Base-by-base conservation (phyloP, 2,888 invertebrate genomes). In the Leptinotarsa rubiginosa region DNA sequence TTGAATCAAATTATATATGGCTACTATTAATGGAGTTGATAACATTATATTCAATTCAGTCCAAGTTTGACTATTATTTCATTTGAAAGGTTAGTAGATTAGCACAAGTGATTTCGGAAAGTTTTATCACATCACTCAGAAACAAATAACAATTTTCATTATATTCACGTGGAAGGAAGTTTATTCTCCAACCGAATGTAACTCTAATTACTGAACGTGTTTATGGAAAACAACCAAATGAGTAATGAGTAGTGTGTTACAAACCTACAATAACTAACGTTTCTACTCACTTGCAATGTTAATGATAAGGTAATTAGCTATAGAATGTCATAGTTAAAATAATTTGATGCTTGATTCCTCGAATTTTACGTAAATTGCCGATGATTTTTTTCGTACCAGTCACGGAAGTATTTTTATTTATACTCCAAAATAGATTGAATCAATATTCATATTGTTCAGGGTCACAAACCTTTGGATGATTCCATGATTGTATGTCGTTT, bases 161-260 rank as follows among this genome's bases (percentile, higher is more conserved):
- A 31, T 22, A 22, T 41, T 41, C 10, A 3, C 2, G 10, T 41
- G 10, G 41, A 41, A 41, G 10, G 10, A 41, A 41, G 41, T 41
- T 41, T 10, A 10, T 41, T 41, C 5, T 56, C 18, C 15, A 22
- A 22, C 16, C 3, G 15, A 13, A 22, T 56, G 15, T 15, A 22
- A 22, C 22, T 56, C 12, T 22, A 10, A 41, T n/a, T 62, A 31
- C 2, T 41, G 18, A 15, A 62, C n/a, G 62, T 62, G 16, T 62
- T 31, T n/a, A 62, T 62, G 62, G n/a, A 62, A 62, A 62, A 62
- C 20, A 62, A 31, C 31, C 62, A 18, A 41, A 41, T 62, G 62
- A 62, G 31, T 62, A 41, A 62, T 62, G 18, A 62, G 12, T n/a
- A 41, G 31, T 62, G n/a, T 41, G 15, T 62, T 62, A n/a, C n/a